Conservation (phyloP, 2,888 invertebrate species). For the Augochlorella aurata region DNA sequence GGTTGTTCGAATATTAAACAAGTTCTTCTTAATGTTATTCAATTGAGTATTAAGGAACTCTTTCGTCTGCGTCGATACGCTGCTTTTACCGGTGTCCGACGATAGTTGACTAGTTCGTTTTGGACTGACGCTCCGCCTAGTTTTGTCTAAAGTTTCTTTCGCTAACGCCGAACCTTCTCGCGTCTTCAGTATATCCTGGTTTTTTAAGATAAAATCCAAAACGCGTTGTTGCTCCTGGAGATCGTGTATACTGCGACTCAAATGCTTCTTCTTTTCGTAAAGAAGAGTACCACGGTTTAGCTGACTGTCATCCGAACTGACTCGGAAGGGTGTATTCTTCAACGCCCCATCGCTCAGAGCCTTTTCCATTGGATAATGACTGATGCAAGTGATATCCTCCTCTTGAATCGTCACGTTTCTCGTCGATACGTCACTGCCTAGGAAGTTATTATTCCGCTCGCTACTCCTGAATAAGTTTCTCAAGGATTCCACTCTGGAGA, state of each 20-base stretch:
- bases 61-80: conserved; percentile 41
- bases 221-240: conserved; percentile 78
- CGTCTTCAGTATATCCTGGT: conserved; percentile 71
- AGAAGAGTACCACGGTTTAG: conserved; percentile 49
- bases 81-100: conserved; percentile 46
- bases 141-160: conserved; percentile 64
- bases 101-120: conserved; percentile 34
- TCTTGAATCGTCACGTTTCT: conserved; percentile 72
- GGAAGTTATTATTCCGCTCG: conserved; percentile 70
- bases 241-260: conserved; percentile 77
- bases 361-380: conserved; percentile 76
- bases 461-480: conserved; percentile 82
- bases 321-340: conserved; percentile 60
- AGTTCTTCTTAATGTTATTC: conserved; percentile 73
- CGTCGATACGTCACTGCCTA: conserved; percentile 55
- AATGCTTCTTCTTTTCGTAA: conserved; percentile 69
- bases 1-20: conserved; percentile 66
- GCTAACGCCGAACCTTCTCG: conserved; percentile 68
- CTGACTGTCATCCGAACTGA: conserved; percentile 58
- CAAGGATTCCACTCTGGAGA: conserved; percentile 84
- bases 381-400: conserved; percentile 64
- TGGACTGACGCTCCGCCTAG: conserved; percentile 38
- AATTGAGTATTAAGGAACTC: conserved; percentile 44
- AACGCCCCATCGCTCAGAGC: conserved; percentile 77
- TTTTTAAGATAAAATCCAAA: conserved; percentile 75